Evolutionary conservation across 2,113 vertebrate species (phyloP), one percentile per base, ranked within the genome.

Genomic region (Megaleporinus macrocephalus): DNA sequence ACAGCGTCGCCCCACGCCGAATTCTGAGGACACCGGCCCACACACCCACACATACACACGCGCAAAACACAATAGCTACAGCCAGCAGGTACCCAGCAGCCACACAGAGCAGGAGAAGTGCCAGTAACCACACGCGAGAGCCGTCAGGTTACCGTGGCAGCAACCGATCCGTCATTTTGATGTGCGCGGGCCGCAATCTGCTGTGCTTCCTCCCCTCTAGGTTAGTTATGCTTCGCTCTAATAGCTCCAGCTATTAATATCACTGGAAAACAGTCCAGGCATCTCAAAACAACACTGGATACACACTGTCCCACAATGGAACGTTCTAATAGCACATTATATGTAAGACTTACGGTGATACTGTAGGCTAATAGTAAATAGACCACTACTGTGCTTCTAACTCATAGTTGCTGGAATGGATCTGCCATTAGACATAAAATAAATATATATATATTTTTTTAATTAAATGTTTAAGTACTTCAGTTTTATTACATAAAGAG

Each of bases 141-240:
- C 81, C 65, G 76, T 86, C 81, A 77, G 63, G 77, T 81, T 76
- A 66, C 62, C 18, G 10, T 53, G 68, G 77, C 85, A 69, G 73
- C 44, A 73, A 65, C 65, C 30, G 57, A 68, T 75, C 33, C 20
- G 78, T 80, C 85, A 83, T 79, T 79, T 57, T 20, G 33, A 79
- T 73, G 76, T 63, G 59, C 68, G 76, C 15, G 55, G 82, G 44
- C 47, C 73, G 33, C 51, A 18, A 73, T 63, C 77, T 73, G 66
- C 70, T 83, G 47, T 57, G 81, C 75, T 77, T 81, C 62, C 20
- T 70, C 44, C 73, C 80, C 73, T 82, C 63, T 47, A 82, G 73
- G 73, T 82, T 76, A 65, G 73, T 53, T 76, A 33, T 27, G 49
- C 30, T 81, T 65, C 80, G 63, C 49, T 82, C 53, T 76, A 82